Evolutionary conservation across 2,888 invertebrate species (phyloP).

Genomic region (Pyrochroa serraticornis): DNA sequence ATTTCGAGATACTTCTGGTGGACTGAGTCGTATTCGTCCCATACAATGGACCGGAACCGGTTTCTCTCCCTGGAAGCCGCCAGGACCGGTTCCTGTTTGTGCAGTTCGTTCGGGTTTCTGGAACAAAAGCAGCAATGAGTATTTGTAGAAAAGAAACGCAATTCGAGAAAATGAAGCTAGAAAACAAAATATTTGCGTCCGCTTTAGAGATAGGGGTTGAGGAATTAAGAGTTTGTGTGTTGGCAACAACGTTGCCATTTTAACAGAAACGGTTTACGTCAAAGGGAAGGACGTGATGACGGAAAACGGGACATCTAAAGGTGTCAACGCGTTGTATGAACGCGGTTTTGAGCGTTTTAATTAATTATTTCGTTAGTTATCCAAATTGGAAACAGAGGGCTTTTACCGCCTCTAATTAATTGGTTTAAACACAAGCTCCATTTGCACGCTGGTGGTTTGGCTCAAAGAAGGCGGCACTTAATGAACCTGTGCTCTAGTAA

Average conservation of each 20-base stretch:
- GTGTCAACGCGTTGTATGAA: constrained; percentile 7
- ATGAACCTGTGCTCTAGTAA: too few species aligned
- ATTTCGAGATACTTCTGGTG: constrained; percentile 94
- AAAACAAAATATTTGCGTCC: constrained; percentile 33
- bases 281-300: constrained; percentile 4
- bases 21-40: constrained; percentile 92
- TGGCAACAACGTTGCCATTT: constrained; percentile 28
- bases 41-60: constrained; percentile 80
- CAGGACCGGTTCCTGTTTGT: constrained; percentile 75
- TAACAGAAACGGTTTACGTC: constrained; percentile 22
- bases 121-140: constrained; percentile 42
- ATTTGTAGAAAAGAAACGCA: constrained; percentile 27
- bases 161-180: constrained; percentile 29
- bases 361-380: constrained; percentile 12
- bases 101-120: constrained; percentile 87
- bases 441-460: background rate
- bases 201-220: constrained; percentile 6
- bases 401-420: constrained; percentile 22
- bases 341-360: constrained; percentile 20
- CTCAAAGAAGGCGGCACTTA: background rate
- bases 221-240: constrained; percentile 24
- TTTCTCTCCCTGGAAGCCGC: constrained; percentile 84
- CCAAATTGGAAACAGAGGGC: constrained; percentile 10
- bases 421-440: constrained; percentile 12
- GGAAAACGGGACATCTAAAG: constrained; percentile 2